phyloP scores from a whole-genome alignment of 1,140 invertebrate genomes.

The Limonius californicus region DNA sequence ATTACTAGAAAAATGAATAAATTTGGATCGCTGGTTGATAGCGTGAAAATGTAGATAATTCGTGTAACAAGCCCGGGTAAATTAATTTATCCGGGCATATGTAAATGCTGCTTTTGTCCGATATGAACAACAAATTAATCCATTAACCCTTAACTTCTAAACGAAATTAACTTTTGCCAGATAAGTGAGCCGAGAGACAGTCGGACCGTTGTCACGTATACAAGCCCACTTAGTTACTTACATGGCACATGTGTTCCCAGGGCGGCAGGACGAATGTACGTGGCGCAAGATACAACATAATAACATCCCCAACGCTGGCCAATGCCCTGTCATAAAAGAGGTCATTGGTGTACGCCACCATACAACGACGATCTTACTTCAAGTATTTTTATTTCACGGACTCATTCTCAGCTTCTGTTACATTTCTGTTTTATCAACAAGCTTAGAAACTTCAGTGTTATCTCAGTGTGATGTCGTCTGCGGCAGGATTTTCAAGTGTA shows the following conservation, averaged over 20 bases:
- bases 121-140: neutral
- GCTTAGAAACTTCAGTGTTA: too few species aligned
- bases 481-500: too few species aligned
- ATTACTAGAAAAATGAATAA: too few species aligned
- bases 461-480: too few species aligned
- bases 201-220: slow-evolving; percentile 28
- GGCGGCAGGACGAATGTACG: slow-evolving; percentile 28
- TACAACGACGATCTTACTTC: neutral
- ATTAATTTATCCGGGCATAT: neutral
- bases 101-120: neutral
- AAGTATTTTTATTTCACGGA: neutral
- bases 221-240: slow-evolving; percentile 32
- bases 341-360: neutral
- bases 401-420: too few species aligned
- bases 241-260: slow-evolving; percentile 29
- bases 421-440: too few species aligned
- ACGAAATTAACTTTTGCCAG: slow-evolving; percentile 1
- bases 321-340: slow-evolving; percentile 12
- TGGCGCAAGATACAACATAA: slow-evolving; percentile 29
- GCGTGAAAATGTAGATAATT: neutral
- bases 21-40: too few species aligned
- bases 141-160: slow-evolving; percentile 1
- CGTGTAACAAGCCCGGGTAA: neutral
- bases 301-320: slow-evolving; percentile 22
- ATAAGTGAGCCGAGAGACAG: slow-evolving; percentile 10